A percentile compares a stretch with the other conserved stretches of the same genome.
Conservation (phyloP, 2,797 vertebrate species). For the Echiichthys vipera region DNA sequence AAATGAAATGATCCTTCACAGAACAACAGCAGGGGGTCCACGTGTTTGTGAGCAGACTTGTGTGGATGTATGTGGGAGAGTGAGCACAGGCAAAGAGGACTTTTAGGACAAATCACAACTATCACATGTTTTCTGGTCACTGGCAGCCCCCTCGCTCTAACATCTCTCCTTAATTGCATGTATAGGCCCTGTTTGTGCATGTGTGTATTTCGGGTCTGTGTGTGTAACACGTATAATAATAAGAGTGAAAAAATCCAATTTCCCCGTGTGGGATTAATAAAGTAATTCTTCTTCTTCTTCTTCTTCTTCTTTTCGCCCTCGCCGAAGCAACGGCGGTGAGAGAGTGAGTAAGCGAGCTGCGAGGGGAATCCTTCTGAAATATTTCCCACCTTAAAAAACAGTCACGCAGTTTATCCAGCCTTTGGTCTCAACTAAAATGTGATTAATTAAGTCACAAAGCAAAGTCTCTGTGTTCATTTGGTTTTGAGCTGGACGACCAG, state of each 20-base stretch:
- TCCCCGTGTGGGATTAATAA: no score
- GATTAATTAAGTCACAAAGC: background rate
- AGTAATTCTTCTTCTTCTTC: no score
- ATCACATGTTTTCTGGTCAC: no score
- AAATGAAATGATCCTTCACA: background rate
- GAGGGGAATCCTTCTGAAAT: constrained; percentile 16
- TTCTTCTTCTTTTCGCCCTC: no score
- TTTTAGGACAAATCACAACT: no score
- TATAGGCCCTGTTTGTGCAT: no score
- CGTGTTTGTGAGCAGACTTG: background rate
- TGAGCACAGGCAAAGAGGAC: background rate
- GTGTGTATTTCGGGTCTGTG: no score
- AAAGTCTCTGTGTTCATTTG: background rate
- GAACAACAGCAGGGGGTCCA: background rate
- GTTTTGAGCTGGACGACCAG: background rate
- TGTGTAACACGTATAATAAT: no score
- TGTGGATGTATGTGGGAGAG: background rate
- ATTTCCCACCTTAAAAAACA: constrained; percentile 21
- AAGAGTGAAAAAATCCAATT: no score
- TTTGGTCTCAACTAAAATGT: constrained; percentile 3
- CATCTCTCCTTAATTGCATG: no score
- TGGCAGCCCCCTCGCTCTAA: no score
- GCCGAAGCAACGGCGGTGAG: no score
- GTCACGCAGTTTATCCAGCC: background rate
- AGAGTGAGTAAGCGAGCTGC: constrained; percentile 1